Conservation (phyloP, 2,797 vertebrate genomes). For the Lycodopsis pacificus region DNA sequence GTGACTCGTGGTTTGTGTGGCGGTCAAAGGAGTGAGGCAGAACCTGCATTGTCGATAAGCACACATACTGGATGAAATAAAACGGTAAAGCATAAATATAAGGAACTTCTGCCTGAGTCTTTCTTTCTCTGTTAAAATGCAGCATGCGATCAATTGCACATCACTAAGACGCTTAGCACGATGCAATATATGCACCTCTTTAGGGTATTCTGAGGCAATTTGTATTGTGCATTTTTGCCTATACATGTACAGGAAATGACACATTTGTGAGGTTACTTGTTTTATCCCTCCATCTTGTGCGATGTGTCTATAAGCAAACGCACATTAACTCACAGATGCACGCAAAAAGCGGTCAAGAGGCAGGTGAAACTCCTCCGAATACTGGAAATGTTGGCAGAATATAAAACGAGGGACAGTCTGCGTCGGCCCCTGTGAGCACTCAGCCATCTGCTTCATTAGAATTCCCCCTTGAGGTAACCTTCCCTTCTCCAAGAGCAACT, state of each 20-base stretch:
- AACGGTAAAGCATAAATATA: conserved; percentile 84
- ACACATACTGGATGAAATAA: conserved; percentile 86
- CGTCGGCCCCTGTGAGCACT: conserved; percentile 80
- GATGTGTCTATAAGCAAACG: conserved; percentile 25
- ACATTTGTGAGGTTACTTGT: conserved; percentile 1
- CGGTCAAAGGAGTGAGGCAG: conserved; percentile 55
- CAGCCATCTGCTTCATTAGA: conserved; percentile 88
- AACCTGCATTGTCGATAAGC: conserved; percentile 81
- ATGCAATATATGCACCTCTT: conserved; percentile 3
- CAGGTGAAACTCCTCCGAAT: conserved; percentile 77
- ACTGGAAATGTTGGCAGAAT: conserved; percentile 77
- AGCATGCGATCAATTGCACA: conserved; percentile 6
- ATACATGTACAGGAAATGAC: neutral
- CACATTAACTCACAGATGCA: conserved; percentile 29
- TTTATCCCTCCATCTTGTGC: conserved; percentile 10
- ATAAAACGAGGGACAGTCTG: conserved; percentile 78
- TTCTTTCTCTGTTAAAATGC: conserved; percentile 29
- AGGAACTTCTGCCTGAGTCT: conserved; percentile 59
- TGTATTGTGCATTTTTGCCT: neutral
- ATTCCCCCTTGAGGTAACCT: conserved; percentile 89
- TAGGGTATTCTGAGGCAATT: neutral
- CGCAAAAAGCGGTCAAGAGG: conserved; percentile 62
- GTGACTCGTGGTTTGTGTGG: conserved; percentile 58
- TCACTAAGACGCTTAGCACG: neutral
- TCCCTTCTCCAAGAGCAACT: conserved; percentile 77